Conservation (phyloP, 2,888 invertebrate species). For the Ophion costatus region DNA sequence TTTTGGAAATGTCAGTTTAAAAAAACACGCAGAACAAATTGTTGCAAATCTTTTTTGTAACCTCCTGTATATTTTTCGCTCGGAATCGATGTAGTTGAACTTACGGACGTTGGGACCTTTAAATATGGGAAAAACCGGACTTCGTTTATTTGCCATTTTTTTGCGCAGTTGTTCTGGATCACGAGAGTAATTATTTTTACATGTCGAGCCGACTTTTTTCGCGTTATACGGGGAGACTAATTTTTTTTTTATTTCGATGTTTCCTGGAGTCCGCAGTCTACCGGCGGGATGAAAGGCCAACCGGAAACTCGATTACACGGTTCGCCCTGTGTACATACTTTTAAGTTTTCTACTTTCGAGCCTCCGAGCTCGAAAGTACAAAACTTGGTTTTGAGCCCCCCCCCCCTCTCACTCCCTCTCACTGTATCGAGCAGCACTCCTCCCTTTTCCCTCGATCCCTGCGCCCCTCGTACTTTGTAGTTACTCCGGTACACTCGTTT, state of each 20-base stretch:
- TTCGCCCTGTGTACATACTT: conserved; percentile 35
- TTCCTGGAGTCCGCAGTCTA: conserved; percentile 3
- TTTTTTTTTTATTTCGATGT: conserved; percentile 10
- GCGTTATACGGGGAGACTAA: not conserved
- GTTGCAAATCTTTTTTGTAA: too few relatives aligned
- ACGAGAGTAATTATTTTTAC: too few relatives aligned
- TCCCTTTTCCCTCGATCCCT: conserved; percentile 1
- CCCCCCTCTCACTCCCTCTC: not conserved
- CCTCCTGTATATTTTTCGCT: too few relatives aligned
- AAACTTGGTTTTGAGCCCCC: conserved; percentile 15
- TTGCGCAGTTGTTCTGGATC: too few relatives aligned
- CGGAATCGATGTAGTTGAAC: too few relatives aligned
- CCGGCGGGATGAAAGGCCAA: conserved; percentile 36
- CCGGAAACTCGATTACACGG: conserved; percentile 57
- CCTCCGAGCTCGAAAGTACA: conserved; percentile 17
- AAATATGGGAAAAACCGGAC: too few relatives aligned
- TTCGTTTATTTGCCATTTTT: too few relatives aligned
- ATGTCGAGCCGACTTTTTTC: not conserved
- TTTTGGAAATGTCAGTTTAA: too few relatives aligned
- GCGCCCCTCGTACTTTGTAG: conserved; percentile 38
- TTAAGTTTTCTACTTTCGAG: conserved; percentile 54
- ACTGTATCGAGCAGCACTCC: not conserved
- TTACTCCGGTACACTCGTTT: conserved; percentile 60
- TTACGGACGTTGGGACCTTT: too few relatives aligned
- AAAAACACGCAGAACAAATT: too few relatives aligned